Evolutionary conservation across 2,797 vertebrate species (phyloP), one percentile per base, ranked within the genome.

Genomic region (Euphonia xanthogaster): DNA sequence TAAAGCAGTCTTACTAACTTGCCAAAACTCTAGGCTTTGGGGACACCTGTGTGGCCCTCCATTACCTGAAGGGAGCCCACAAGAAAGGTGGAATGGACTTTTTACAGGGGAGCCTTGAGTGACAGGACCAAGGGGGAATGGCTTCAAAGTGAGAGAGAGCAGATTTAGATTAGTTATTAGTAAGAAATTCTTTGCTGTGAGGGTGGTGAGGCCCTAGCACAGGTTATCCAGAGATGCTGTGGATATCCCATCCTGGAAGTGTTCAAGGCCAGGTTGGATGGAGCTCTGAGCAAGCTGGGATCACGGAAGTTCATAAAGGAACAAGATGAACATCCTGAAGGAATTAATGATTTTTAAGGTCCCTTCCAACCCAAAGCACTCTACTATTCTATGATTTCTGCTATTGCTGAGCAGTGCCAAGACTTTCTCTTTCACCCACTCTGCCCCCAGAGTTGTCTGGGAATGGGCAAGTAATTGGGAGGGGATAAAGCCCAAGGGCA

Each of bases 291-390:
- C 27, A 54, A 4, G 19, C 35, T 42, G 35, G 7, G 6, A 2
- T 21, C 5, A 12, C n/a, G 31, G 22, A 48, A 68, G 31, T 3
- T 21, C 13, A 17, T 37, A 51, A 45, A 67, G 45, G 16, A 75
- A 83, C 0, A 1, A 35, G 35, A 27, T 7, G 0, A 50, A n/a
- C 0, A 0, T 30, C 39, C 28, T 51, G 54, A 53, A 4, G 23
- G 23, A 61, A 61, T 4, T 2, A 14, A 42, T 18, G 5, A 37
- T 50, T 2, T 39, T 62, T 48, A 62, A 62, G 12, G 19, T 55
- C 12, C 23, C 12, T 42, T 68, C 16, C 14, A 37, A 37, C 13
- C 3, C 8, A 47, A 58, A 23, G 2, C 19, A 35, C 23, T 61
- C 16, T 15, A 18, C 12, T 28, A 14, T 74, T 81, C 47, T 68